Evolutionary conservation across 2,113 vertebrate genomes (phyloP), one percentile per base, ranked within the genome.

Genomic region (Seriola rivoliana): DNA sequence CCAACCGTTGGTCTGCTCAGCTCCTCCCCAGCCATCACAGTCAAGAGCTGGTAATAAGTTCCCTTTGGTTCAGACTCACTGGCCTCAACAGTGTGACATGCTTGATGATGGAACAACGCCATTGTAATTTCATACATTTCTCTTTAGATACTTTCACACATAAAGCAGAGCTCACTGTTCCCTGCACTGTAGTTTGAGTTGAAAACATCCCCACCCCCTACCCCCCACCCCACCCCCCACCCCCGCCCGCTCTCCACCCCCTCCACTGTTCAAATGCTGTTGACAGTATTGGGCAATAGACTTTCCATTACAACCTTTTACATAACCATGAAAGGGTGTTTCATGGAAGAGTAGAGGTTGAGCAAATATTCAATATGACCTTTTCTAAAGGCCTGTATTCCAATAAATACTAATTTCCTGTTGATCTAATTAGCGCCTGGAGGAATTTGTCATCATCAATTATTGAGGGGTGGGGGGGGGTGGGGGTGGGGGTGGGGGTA

Each of bases 391-490:
- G 82, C 90, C 84, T 77, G 79, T 88, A 89, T 89, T 93, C 90
- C 89, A 88, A 92, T 91, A 92, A 91, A 92, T 92, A 91, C 87
- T 92, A 68, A 92, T 91, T 93, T 93, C 89, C 88, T 91, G 92
- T 90, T 93, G 88, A 93, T 93, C 92, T 93, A 93, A 93, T 89
- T 92, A 91, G 84, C 40, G 82, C 89, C 91, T 65, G 42, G 67
- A 91, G 92, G 85, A 91, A 89, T 90, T 87, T 93, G 85, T 92
- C 91, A 92, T 93, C 90, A 95, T 94, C 85, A 91, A 93, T 93
- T 91, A 94, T 94, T 92, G 77, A 93, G 80, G 23, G 83, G 69
- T 42, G 40, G 1, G 4, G 67, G 57, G 36, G n/a, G 42, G 12
- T 29, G 34, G 52, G 44, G 72, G 59, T 87, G 73, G 42, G n/a